Base-by-base conservation (phyloP, 1,140 invertebrate genomes). In the Ostrea denselamellosa region DNA sequence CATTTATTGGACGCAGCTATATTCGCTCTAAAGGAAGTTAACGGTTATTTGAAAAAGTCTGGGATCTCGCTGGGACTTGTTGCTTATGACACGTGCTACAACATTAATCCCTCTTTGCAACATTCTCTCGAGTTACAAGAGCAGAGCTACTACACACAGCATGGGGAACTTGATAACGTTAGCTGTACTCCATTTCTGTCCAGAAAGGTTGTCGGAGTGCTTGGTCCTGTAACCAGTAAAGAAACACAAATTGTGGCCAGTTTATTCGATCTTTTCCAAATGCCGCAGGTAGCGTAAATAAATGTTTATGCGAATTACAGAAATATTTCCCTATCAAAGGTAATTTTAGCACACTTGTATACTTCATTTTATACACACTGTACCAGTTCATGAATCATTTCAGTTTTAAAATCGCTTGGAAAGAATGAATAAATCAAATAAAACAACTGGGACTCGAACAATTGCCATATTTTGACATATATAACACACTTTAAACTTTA, bases 1-100 rank as follows among this genome's bases (percentile, higher is more conserved):
- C 92, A 97, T 92, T 95, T 97, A 12, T 93, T 97, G 54, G 97
- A 97, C 93, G 97, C 97, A 0, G 97, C 97, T 97, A 95, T 97
- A 0, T 97, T 96, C 93, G 97, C 97, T 3, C 93, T 97, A 17
- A 96, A 97, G 91, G 94, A 96, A 77, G 97, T 97, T 86, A 94
- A 93, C 3, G 28, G 22, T 25, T 91, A 94, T 0, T 14, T 9
- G 22, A 92, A n/a, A 12, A 34, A 92, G 25, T 83, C 96, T 0
- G 96, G 96, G 81, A 95, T 96, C 17, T 96, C 93, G 17, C 93
- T 97, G 53, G 97, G 97, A 0, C 96, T 96, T 7, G 95, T 97
- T 89, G 97, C 97, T 84, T 93, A 97, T 9, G 97, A 97, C 93
- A 97, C 97, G 0, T 97, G 97, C 92, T 96, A 96, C 17, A 95